Conservation (phyloP, 2,113 vertebrate species). For the Ascaphus truei region DNA sequence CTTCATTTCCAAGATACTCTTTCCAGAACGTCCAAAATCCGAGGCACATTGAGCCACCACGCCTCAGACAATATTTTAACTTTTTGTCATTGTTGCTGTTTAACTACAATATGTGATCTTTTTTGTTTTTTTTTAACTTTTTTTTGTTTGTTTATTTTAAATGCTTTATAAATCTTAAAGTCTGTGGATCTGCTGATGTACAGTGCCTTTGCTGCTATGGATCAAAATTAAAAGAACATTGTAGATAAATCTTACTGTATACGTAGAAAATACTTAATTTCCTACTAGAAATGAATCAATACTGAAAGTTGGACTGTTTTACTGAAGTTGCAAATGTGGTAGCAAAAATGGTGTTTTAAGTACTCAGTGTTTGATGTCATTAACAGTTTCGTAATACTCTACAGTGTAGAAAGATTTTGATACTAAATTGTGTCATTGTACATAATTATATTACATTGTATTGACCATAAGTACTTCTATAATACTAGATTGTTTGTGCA, state of each 20-base stretch:
- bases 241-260: constrained; percentile 82
- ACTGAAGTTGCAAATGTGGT: constrained; percentile 77
- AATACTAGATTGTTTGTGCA: constrained; percentile 81
- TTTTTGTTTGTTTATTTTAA: constrained; percentile 56
- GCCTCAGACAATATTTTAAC: constrained; percentile 70
- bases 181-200: constrained; percentile 87
- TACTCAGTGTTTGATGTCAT: constrained; percentile 83
- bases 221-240: constrained; percentile 80
- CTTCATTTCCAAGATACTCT: constrained; percentile 62
- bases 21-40: constrained; percentile 60
- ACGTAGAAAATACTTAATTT: constrained; percentile 80
- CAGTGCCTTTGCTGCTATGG: constrained; percentile 89
- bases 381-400: constrained; percentile 79
- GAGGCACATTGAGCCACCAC: constrained; percentile 70
- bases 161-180: constrained; percentile 75
- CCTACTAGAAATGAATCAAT: constrained; percentile 80
- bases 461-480: constrained; percentile 76
- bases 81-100: constrained; percentile 79
- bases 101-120: constrained; percentile 73
- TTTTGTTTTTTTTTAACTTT: constrained; percentile 58
- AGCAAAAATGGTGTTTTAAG: constrained; percentile 79
- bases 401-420: constrained; percentile 83
- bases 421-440: constrained; percentile 83
- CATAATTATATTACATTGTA: constrained; percentile 80
- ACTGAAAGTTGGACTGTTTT: constrained; percentile 78